A percentile compares a stretch with the other conserved stretches of the same genome.
These are phyloP conservation scores for Muricea muricata DNA, from an alignment of 92 coral and sea anemone species.

Conservation along the genomic window DNA sequence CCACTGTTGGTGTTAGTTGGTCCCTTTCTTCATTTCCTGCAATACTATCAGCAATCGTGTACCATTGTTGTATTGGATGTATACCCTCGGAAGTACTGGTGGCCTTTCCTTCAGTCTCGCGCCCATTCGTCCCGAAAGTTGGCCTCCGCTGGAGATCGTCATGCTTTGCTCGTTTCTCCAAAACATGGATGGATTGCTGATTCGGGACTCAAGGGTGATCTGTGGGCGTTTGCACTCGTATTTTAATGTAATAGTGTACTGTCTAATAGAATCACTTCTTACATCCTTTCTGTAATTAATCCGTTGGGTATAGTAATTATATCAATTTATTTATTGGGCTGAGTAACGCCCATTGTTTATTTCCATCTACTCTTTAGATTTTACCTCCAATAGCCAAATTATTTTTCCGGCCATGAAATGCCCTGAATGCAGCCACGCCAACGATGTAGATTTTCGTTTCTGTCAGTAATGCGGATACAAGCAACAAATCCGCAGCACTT, in stretches of 20 bases:
- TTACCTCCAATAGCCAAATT: not conserved
- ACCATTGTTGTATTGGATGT: constrained; percentile 48
- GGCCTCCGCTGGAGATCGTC: constrained; percentile 36
- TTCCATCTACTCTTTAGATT: not conserved
- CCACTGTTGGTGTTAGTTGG: constrained; percentile 61
- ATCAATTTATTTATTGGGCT: too few relatives aligned
- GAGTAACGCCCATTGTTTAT: too few relatives aligned
- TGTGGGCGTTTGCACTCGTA: constrained; percentile 55
- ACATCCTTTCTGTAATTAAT: too few relatives aligned
- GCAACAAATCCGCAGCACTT: too few relatives aligned
- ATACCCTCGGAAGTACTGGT: constrained; percentile 67
- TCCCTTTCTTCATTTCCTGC: constrained; percentile 58
- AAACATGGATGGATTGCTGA: constrained; percentile 35
- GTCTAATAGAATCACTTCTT: too few relatives aligned
- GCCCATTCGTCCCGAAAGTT: constrained; percentile 28
- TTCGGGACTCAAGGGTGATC: constrained; percentile 51
- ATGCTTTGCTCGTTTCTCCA: constrained; percentile 51
- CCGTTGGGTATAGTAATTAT: too few relatives aligned
- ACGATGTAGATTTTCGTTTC: constrained; percentile 21
- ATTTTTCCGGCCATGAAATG: not conserved
- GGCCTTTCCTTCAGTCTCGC: constrained; percentile 61
- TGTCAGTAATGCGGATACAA: constrained; percentile 58
- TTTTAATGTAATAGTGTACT: not conserved
- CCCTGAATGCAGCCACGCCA: not conserved
- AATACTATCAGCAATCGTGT: constrained; percentile 23